phyloP scores from a whole-genome alignment of 2,113 vertebrate genomes.

The Paratilapia polleni region DNA sequence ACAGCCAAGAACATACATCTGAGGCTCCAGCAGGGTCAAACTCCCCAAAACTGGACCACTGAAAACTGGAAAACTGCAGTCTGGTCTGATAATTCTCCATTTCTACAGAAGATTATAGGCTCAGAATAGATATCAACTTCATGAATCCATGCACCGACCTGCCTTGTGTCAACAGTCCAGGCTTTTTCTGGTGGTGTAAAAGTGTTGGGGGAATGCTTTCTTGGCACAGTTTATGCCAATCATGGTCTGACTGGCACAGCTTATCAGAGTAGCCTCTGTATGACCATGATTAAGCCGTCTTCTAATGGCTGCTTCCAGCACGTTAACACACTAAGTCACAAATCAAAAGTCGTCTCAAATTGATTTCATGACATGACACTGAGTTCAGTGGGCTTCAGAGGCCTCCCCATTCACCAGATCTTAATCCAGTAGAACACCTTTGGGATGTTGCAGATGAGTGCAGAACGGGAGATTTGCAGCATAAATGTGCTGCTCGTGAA shows the following conservation, averaged over 20 bases:
- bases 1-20: background rate
- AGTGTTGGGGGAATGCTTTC: background rate
- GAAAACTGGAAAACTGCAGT: background rate
- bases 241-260: background rate
- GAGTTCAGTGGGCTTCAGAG: background rate
- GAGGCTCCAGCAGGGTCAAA: background rate
- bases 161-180: background rate
- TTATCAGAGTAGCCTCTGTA: background rate
- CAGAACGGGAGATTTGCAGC: slow-evolving; percentile 2
- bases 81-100: background rate
- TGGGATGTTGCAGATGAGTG: slow-evolving; percentile 1
- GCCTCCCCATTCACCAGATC: background rate
- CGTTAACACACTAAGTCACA: background rate
- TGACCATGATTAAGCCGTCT: background rate
- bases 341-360: slow-evolving; percentile 4
- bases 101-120: background rate
- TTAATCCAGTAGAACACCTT: slow-evolving; percentile 7
- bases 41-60: background rate
- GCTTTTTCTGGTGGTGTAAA: background rate
- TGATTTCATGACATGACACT: slow-evolving; percentile 3
- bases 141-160: background rate
- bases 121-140: background rate
- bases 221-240: background rate
- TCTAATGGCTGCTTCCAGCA: background rate
- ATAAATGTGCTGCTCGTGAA: background rate